A percentile compares a stretch with the other conserved stretches of the same genome.
Evolutionary conservation across 2,113 vertebrate species (phyloP).

Genomic region (Zeus faber): DNA sequence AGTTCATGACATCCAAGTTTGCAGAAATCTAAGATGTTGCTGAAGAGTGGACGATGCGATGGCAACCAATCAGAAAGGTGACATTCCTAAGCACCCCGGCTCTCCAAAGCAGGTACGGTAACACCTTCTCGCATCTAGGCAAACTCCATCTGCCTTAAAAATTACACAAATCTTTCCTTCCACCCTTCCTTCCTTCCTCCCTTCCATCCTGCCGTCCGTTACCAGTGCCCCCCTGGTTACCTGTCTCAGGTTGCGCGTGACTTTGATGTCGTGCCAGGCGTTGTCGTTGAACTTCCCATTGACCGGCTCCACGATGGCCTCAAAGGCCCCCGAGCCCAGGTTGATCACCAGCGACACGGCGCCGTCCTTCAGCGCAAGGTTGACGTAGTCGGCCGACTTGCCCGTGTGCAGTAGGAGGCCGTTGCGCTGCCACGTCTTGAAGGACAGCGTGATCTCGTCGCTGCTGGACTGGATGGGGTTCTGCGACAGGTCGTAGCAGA

Average conservation of each 20-base stretch:
- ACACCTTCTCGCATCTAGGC: conserved; percentile 16
- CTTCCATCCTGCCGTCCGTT: conserved; percentile 26
- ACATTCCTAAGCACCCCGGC: conserved; percentile 48
- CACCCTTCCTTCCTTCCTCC: background rate
- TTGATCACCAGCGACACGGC: conserved; percentile 97
- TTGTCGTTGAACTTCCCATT: conserved; percentile 99
- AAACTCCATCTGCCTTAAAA: conserved; percentile 35
- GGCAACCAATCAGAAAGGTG: conserved; percentile 66
- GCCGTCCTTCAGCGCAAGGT: conserved; percentile 95
- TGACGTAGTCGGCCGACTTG: conserved; percentile 97
- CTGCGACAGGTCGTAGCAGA: conserved; percentile 97
- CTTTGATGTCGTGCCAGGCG: conserved; percentile 97
- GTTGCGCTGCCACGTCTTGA: conserved; percentile 97
- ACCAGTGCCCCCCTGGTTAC: conserved; percentile 80
- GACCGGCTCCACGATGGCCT: conserved; percentile 97
- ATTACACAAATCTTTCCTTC: background rate
- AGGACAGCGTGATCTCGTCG: conserved; percentile 96
- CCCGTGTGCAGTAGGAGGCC: conserved; percentile 98
- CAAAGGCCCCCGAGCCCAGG: conserved; percentile 96
- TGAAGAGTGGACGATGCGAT: conserved; percentile 63
- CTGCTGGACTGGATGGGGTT: conserved; percentile 99
- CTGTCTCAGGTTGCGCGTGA: conserved; percentile 98
- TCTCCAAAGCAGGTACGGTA: conserved; percentile 33
- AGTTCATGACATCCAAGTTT: conserved; percentile 30
- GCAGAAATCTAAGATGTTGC: conserved; percentile 46